Conservation (phyloP, 2,888 invertebrate genomes). For the Oscheius sp. region DNA sequence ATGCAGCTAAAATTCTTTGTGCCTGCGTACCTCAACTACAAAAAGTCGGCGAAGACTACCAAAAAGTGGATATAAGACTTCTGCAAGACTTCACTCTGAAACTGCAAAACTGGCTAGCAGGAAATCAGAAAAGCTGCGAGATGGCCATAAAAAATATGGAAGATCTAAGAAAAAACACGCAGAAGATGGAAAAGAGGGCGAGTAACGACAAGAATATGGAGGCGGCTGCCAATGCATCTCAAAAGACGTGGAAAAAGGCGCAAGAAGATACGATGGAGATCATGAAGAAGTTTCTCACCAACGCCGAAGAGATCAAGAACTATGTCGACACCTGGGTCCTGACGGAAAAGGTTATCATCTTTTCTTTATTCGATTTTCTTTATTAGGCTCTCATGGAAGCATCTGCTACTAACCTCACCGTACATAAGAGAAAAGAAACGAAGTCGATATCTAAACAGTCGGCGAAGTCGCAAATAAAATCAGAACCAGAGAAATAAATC, state of each 20-base stretch:
- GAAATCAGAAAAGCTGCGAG: not conserved
- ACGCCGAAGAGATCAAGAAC: slow-evolving; percentile 4
- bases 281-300: slow-evolving; percentile 13
- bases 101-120: not conserved
- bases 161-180: slow-evolving; percentile 3
- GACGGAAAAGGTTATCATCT: not conserved
- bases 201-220: not conserved
- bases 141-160: slow-evolving; percentile 1
- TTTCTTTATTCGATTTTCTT: too few relatives aligned
- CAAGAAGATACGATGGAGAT: not conserved
- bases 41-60: not conserved
- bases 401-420: too few relatives aligned
- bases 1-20: not conserved
- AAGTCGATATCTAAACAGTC: too few relatives aligned
- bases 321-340: not conserved
- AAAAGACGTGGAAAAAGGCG: not conserved
- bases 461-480: too few relatives aligned
- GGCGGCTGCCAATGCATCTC: not conserved
- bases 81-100: not conserved
- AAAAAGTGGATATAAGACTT: not conserved
- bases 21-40: too few relatives aligned
- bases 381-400: too few relatives aligned
- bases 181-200: slow-evolving; percentile 3
- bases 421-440: too few relatives aligned
- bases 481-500: too few relatives aligned